Percentiles rank a stretch among this genome's conserved stretches.
Evolutionary conservation across 2,797 vertebrate genomes (phyloP).

Genomic region (Oreochromis grahami): DNA sequence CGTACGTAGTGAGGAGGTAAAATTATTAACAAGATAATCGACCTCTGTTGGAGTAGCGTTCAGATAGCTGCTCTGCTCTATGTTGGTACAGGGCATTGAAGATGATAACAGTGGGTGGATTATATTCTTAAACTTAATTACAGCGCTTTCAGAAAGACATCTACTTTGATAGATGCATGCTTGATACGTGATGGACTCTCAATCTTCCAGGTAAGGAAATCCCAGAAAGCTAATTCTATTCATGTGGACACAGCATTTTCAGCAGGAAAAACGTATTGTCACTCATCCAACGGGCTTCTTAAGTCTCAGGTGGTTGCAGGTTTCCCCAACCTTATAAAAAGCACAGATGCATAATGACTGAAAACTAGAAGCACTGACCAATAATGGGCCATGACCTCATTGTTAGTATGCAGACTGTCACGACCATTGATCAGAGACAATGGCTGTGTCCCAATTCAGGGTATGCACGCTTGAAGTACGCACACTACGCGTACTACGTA

Average conservation of each 20-base stretch:
- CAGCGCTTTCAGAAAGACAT: too few relatives aligned
- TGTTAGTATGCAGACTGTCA: neutral
- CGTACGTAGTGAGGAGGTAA: too few relatives aligned
- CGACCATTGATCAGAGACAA: neutral
- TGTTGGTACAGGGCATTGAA: too few relatives aligned
- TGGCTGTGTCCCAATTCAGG: too few relatives aligned
- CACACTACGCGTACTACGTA: too few relatives aligned
- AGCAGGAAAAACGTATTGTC: neutral
- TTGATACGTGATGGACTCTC: rapidly evolving
- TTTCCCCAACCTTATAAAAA: neutral
- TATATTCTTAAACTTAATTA: too few relatives aligned
- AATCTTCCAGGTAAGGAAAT: neutral
- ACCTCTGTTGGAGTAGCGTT: too few relatives aligned
- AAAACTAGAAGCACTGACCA: neutral
- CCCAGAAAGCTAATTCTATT: neutral
- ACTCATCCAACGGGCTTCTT: neutral
- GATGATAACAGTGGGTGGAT: too few relatives aligned
- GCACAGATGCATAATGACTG: neutral
- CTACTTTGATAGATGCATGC: neutral
- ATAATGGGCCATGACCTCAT: neutral
- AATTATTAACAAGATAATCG: too few relatives aligned
- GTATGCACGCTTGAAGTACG: too few relatives aligned
- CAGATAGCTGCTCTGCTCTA: too few relatives aligned
- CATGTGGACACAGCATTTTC: neutral
- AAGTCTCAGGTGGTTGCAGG: neutral